Base-by-base conservation (phyloP, 2,797 vertebrate species). In the Pseudochromis fuscus region DNA sequence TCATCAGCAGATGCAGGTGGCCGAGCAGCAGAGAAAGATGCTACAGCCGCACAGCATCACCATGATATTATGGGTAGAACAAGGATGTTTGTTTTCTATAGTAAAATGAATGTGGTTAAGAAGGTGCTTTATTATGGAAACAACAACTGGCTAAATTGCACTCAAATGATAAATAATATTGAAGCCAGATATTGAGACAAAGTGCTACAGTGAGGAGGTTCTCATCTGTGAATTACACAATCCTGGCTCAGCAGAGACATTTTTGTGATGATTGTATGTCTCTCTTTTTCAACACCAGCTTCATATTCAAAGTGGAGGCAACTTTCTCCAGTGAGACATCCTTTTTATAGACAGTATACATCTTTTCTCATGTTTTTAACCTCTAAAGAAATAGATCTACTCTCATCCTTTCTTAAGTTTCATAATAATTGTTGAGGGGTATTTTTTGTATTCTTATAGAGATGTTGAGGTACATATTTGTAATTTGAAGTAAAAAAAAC, bases 1-100 rank as follows among this genome's bases (percentile, higher is more conserved):
- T 30, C 33, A 57, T 19, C 16, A 51, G 63, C 45, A 67, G 51
- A 48, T 49, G 73, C 70, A 83, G 62, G 38, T 59, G 73, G 37
- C 10, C 16, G 5, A 13, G 49, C 2, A 37, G 16, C 57, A 64
- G 40, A 58, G 0, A 57, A 33, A 55, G 27, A 68, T 42, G 58
- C 58, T 52, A 16, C 28, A 38, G 45, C 31, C 52, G 16, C 24
- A 38, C 13, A 37, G 10, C 23, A 19, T 42, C 38, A 45, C 38
- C 15, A 24, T 30, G 45, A 35, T 44, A 27, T 28, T 37, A 18
- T 30, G 12, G 48, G 49, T 3, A 4, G 4, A 4, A 27, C n/a
- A 9, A 11, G 27, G 49, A 8, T 28, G 19, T 24, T 55, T 31
- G 19, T 45, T 49, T 37, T 51, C 0, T 3, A 7, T 24, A 49